Base-by-base conservation (phyloP, 2,888 invertebrate species). In the Cephus sareptanus region DNA sequence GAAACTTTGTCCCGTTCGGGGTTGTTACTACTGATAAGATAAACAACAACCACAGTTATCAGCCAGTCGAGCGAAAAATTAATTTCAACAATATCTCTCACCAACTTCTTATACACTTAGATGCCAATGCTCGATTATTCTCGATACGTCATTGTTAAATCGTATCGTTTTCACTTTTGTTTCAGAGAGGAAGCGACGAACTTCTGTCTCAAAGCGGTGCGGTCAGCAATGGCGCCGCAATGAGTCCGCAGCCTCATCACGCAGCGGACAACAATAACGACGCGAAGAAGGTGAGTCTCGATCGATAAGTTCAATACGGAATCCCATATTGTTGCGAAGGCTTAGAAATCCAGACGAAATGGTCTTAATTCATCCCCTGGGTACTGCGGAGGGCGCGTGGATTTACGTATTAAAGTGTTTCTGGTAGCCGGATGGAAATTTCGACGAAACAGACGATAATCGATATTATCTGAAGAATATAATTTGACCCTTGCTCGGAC, bases 101-200 rank as follows among this genome's bases (percentile, higher is more conserved):
- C 23, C 9, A 23, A 23, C 56, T 23, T 23, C 23, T 56, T 23
- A 56, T 56, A 23, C 23, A 9, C 56, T 56, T 9, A 56, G 23
- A 56, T 23, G 56, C 23, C 23, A 23, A 56, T 56, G 2, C 9
- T 56, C 9, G 23, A 56, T 56, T 23, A 15, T 15, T 56, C 1
- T 56, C 56, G 56, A 56, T 56, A 56, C 56, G 56, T 9, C 56
- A 56, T 23, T 56, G 76, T 79, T 81, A 81, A 82, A 78, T 78
- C 79, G 80, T 81, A 80, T 81, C 79, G 73, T 82, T 83, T 77
- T 83, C 0, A 56, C 79, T 86, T 79, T 83, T 89, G 89, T 94
- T 95, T 76, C 96, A 98, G 98, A 96, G 98, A 94, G 98, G 98
- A 94, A 98, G 98, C 92, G 98, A 98, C 95, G 98, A 98, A 95